Evolutionary conservation across 1,140 invertebrate genomes (phyloP).

Genomic region (Calliopsis andreniformis): DNA sequence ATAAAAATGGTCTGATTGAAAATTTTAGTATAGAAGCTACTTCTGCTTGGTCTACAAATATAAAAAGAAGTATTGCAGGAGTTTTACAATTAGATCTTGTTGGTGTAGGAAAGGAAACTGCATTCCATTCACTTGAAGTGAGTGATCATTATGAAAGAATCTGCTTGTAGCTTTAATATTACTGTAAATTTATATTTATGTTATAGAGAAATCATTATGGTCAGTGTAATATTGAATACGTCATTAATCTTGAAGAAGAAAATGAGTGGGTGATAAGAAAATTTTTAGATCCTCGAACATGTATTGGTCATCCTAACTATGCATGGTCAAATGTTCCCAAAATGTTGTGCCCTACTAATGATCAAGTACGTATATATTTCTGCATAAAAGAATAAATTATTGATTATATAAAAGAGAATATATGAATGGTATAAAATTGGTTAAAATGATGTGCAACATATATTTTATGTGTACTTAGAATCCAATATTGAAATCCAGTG

Average conservation of each 20-base stretch:
- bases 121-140: constrained; percentile 78
- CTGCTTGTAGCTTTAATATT: not conserved
- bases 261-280: constrained; percentile 74
- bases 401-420: constrained; percentile 16
- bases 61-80: constrained; percentile 85
- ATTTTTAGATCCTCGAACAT: constrained; percentile 75
- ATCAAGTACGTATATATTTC: constrained; percentile 69
- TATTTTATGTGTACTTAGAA: constrained; percentile 37
- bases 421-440: too few species aligned
- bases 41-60: constrained; percentile 85
- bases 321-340: constrained; percentile 77
- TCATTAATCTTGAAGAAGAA: constrained; percentile 67
- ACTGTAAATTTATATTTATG: constrained; percentile 9
- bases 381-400: constrained; percentile 16
- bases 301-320: constrained; percentile 69
- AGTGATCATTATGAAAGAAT: too few species aligned
- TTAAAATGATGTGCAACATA: too few species aligned
- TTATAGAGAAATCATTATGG: constrained; percentile 78
- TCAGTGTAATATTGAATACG: constrained; percentile 76
- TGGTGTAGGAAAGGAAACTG: constrained; percentile 68
- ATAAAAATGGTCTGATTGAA: constrained; percentile 74
- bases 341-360: constrained; percentile 73
- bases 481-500: constrained; percentile 75
- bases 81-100: constrained; percentile 83
- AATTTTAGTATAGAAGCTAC: constrained; percentile 80